These are phyloP conservation scores for Gryllus longicercus DNA, from an alignment of 2,888 invertebrate species.

Conservation along the genomic window DNA sequence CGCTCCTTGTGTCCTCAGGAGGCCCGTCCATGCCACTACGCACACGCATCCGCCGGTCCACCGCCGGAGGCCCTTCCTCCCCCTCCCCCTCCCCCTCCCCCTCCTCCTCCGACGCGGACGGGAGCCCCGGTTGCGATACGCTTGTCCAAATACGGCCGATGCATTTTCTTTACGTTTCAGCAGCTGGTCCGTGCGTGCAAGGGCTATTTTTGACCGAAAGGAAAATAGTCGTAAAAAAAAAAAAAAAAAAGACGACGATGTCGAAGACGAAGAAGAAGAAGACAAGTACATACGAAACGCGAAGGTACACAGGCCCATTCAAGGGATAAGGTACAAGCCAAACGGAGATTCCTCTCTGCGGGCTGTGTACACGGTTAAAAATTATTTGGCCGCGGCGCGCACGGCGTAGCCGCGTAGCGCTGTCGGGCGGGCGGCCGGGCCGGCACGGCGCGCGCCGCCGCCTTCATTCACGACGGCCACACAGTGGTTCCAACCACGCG, in stretches of 20 bases:
- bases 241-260: not conserved
- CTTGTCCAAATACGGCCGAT: not conserved
- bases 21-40: not conserved
- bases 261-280: not conserved
- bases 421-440: not conserved
- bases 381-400: not conserved
- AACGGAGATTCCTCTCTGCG: constrained; percentile 4
- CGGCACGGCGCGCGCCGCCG: not conserved
- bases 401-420: not conserved
- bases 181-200: not conserved
- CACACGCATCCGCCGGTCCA: not conserved
- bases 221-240: not conserved
- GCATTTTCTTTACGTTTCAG: not conserved
- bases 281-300: not conserved
- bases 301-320: not conserved
- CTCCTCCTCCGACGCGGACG: not conserved
- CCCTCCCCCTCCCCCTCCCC: no score
- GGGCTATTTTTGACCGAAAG: not conserved
- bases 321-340: constrained; percentile 8
- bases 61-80: no score
- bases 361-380: not conserved
- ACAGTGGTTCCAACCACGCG: not conserved
- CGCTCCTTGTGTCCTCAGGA: no score
- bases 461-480: not conserved
- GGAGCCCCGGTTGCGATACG: not conserved